These are phyloP conservation scores for Tipula unca DNA, from an alignment of 2,888 invertebrate genomes.

Conservation along the genomic window DNA sequence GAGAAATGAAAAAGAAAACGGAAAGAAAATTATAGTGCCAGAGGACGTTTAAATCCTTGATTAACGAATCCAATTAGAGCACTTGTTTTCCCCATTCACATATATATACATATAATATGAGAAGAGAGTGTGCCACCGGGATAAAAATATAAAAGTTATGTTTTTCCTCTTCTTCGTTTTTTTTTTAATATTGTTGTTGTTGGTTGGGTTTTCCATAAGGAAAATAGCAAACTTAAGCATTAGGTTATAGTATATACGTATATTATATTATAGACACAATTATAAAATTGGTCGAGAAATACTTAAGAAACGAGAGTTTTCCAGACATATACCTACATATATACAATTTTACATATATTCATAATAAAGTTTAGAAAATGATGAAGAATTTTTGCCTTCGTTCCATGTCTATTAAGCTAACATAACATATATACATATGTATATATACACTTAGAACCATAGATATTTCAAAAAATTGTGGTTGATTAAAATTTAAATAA, in stretches of 20 bases:
- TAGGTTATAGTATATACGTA: background rate
- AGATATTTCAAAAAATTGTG: background rate
- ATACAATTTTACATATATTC: background rate
- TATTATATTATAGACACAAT: background rate
- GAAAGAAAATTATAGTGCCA: conserved; percentile 27
- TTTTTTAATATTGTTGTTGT: background rate
- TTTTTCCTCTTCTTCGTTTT: background rate
- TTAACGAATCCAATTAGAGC: conserved; percentile 33
- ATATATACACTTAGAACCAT: background rate
- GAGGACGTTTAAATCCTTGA: conserved; percentile 32
- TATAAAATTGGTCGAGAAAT: background rate
- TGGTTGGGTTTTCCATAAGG: background rate
- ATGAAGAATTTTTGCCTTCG: background rate
- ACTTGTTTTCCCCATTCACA: conserved; percentile 27
- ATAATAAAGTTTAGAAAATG: background rate
- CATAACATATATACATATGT: background rate
- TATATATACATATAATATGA: background rate
- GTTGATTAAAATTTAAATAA: conserved; percentile 14
- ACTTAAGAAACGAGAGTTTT: background rate
- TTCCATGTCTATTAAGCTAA: background rate
- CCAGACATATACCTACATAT: background rate
- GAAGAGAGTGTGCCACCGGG: conserved; percentile 15
- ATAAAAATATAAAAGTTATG: background rate
- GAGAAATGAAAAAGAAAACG: conserved; percentile 16
- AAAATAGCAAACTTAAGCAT: background rate